Percentiles rank a stretch among this genome's conserved stretches.
Evolutionary conservation across 2,888 invertebrate genomes (phyloP).

Genomic region (Pachliopta kotzebuea): DNA sequence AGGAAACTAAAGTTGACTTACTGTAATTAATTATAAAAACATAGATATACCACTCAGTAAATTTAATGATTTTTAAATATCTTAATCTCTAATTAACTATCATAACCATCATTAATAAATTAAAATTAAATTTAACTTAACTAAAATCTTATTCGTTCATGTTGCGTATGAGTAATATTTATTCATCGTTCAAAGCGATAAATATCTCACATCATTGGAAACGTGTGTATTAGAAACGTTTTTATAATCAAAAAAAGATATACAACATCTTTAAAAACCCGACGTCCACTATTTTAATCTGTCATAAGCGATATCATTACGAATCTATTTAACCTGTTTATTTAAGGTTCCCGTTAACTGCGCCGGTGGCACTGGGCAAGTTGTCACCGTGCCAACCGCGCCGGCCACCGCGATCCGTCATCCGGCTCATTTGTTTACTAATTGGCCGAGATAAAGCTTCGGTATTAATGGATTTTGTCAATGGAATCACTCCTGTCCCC

Average conservation of each 20-base stretch:
- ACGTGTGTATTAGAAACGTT: not conserved
- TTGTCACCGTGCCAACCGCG: slow-evolving; percentile 73
- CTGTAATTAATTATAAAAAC: no score
- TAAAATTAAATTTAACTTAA: no score
- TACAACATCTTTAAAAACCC: not conserved
- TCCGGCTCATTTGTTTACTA: slow-evolving; percentile 76
- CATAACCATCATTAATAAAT: no score
- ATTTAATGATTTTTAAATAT: no score
- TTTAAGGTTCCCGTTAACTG: slow-evolving; percentile 35
- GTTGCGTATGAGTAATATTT: no score
- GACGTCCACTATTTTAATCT: slow-evolving; percentile 19
- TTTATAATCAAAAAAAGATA: slow-evolving; percentile 1
- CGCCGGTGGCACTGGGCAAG: slow-evolving; percentile 38
- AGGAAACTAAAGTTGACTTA: no score
- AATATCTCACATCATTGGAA: not conserved
- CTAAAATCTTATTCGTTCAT: no score
- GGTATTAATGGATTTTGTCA: slow-evolving; percentile 78
- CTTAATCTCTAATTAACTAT: no score
- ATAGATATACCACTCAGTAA: no score
- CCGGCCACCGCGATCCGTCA: slow-evolving; percentile 74
- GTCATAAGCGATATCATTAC: slow-evolving; percentile 17
- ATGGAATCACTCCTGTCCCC: slow-evolving; percentile 56
- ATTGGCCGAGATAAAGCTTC: slow-evolving; percentile 60
- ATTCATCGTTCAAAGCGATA: not conserved
- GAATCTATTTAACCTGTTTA: slow-evolving; percentile 29